Conservation (phyloP, 2,113 vertebrate species). For the Poicephalus gulielmi region DNA sequence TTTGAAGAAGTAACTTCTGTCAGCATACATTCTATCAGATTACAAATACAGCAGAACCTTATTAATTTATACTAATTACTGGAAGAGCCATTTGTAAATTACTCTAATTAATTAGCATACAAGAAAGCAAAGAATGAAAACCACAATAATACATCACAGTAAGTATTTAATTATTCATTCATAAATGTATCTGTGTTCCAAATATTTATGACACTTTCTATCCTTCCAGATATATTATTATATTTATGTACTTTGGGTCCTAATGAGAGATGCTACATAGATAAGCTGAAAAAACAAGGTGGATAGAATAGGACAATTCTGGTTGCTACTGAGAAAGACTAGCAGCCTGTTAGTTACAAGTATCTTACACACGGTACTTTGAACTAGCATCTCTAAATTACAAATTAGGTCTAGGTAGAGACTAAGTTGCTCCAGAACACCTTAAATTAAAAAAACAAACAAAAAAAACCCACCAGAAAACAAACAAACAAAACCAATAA, state of each 20-base stretch:
- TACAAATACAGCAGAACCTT: background rate
- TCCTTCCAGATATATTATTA: background rate
- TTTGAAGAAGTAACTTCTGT: background rate
- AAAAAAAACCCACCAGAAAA: background rate
- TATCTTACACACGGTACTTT: background rate
- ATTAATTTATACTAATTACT: background rate
- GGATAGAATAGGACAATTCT: background rate
- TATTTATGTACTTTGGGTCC: background rate
- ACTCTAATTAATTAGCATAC: background rate
- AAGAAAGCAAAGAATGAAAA: background rate
- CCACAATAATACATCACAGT: background rate
- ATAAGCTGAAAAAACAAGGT: background rate
- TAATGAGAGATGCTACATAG: background rate
- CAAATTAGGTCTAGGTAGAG: background rate
- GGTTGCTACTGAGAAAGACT: background rate
- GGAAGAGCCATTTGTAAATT: background rate
- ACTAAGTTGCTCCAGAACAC: background rate
- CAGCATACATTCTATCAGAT: background rate
- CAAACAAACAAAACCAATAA: background rate
- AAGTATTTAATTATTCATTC: background rate
- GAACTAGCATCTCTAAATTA: background rate
- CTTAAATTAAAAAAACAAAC: background rate
- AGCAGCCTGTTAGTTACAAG: background rate
- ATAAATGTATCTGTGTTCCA: background rate
- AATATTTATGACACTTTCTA: background rate